Conservation (phyloP, 2,797 vertebrate genomes). For the Euphonia xanthogaster region DNA sequence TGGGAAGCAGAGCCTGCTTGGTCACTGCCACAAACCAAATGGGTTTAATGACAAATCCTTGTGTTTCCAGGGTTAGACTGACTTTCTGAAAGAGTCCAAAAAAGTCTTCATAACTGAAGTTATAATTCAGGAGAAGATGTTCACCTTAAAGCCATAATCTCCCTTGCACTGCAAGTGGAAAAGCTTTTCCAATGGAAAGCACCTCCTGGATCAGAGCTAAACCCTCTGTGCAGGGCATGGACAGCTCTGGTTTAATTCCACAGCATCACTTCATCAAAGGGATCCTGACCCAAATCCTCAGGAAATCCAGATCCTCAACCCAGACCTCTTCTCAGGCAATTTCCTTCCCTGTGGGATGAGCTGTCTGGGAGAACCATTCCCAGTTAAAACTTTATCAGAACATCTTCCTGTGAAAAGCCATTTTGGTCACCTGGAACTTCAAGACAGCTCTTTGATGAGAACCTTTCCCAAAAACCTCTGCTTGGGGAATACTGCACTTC, state of each 20-base stretch:
- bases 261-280: not conserved
- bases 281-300: not conserved
- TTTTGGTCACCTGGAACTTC: not conserved
- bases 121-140: not conserved
- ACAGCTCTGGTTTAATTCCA: not conserved
- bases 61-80: not conserved
- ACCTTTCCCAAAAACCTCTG: not conserved
- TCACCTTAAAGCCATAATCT: not conserved
- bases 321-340: not conserved
- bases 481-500: slow-evolving; percentile 6
- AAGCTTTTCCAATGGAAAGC: not conserved
- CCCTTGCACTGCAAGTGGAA: not conserved
- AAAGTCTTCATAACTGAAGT: not conserved
- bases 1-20: not conserved
- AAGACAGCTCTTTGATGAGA: not conserved
- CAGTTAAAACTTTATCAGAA: not conserved
- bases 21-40: not conserved
- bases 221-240: not conserved
- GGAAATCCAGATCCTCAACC: not conserved
- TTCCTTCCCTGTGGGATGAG: not conserved
- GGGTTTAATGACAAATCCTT: not conserved
- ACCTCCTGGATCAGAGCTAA: not conserved
- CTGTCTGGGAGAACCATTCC: not conserved
- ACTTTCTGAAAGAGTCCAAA: not conserved
- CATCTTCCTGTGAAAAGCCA: not conserved